Base-by-base conservation (phyloP, 2,888 invertebrate genomes). In the Calephelis perditalis region DNA sequence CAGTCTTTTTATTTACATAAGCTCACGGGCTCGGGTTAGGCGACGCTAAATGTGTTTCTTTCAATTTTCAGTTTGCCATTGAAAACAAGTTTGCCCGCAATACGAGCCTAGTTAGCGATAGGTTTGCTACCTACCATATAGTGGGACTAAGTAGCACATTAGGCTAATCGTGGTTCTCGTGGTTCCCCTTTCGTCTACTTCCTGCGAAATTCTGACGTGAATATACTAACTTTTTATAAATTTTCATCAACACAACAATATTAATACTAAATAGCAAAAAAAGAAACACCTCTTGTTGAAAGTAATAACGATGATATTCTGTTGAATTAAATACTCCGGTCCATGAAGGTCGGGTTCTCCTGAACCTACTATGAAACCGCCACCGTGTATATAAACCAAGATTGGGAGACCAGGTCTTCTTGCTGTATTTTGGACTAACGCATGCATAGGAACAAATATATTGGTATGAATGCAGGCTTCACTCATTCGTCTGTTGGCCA, bases 401-500 rank as follows among this genome's bases (percentile, higher is more conserved):
- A 90, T 78, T 9, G 90, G 88, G 2, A 86, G 70, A 70, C 6
- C 52, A 10, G 15, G 40, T 40, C 40, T 0, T 5, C 26, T 52
- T 11, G 35, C 7, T 35, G 9, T 52, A 5, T 52, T 26, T 2
- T 9, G 49, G 7, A 78, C 76, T 10, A 82, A 62, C 0, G 78
- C 74, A 0, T 72, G 62, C 0, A 74, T 56, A 0, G 89, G 89
- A n/a, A 81, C 83, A 70, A 88, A 82, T 8, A 90, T 70, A 66
- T 86, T 87, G 54, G 84, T 86, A 67, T 81, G 75, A 65, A 89
- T 83, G 69, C 89, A 90, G 0, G 76, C 79, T 68, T 89, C 89
- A 64, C 73, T 76, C 76, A 78, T 74, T 44, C 67, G 67, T 12
- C 64, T 67, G 3, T 78, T 72, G 62, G 69, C 65, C 77, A 79